Conservation (phyloP, 2,888 invertebrate genomes). For the Lissocephala sabroskyi region DNA sequence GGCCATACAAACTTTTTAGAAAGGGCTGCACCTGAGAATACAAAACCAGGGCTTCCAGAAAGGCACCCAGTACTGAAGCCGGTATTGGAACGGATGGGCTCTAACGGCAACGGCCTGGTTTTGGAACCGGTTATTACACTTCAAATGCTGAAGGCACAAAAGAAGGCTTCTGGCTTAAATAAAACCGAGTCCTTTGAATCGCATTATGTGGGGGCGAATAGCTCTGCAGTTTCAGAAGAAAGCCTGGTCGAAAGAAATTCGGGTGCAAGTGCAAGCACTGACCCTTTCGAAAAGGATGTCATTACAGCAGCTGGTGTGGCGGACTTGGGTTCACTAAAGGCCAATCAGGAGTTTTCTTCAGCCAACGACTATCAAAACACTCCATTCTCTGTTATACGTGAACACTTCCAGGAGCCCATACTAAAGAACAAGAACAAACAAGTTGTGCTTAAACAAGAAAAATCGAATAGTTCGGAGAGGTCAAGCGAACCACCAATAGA, state of each 20-base stretch:
- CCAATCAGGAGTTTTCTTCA: constrained; percentile 67
- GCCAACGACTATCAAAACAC: constrained; percentile 71
- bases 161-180: too few species aligned
- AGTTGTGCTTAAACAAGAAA: constrained; percentile 72
- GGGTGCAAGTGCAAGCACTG: too few species aligned
- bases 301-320: constrained; percentile 24
- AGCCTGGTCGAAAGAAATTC: not conserved
- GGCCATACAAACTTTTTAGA: too few species aligned
- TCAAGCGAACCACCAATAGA: too few species aligned
- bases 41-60: too few species aligned
- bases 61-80: constrained; percentile 38
- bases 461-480: constrained; percentile 75
- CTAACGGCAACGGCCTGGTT: constrained; percentile 36
- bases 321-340: constrained; percentile 53
- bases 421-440: constrained; percentile 70
- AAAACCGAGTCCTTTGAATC: too few species aligned
- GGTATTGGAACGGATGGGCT: constrained; percentile 35
- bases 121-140: constrained; percentile 77
- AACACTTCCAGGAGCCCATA: constrained; percentile 73
- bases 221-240: not conserved
- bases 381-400: constrained; percentile 71
- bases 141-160: constrained; percentile 79
- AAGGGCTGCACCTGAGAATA: too few species aligned
- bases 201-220: constrained; percentile 36
- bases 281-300: not conserved